Evolutionary conservation across 2,888 invertebrate genomes (phyloP).

Genomic region (Tachystola acroxantha): DNA sequence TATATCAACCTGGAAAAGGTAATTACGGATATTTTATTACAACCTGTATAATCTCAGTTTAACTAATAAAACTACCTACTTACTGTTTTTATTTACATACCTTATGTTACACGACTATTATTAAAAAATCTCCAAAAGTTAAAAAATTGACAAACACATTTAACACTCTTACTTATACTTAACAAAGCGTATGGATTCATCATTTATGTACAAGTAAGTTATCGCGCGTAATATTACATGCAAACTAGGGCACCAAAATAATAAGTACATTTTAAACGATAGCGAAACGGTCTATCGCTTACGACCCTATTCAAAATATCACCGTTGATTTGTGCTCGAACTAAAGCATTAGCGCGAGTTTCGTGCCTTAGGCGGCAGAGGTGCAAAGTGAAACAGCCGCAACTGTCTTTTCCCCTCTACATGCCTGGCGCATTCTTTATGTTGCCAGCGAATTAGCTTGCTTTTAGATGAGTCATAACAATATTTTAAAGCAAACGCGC

Average conservation of each 20-base stretch:
- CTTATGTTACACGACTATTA: slow-evolving; percentile 40
- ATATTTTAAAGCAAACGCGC: too few species aligned
- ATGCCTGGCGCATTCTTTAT: too few species aligned
- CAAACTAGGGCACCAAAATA: slow-evolving; percentile 63
- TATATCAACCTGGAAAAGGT: too few species aligned
- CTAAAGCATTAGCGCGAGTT: too few species aligned
- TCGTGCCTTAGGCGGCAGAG: too few species aligned
- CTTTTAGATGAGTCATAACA: too few species aligned
- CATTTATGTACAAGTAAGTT: slow-evolving; percentile 62
- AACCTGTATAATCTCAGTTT: slow-evolving; percentile 62
- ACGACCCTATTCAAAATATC: slow-evolving; percentile 17
- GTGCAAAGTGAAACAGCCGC: too few species aligned
- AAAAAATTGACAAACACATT: slow-evolving; percentile 74
- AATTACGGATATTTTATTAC: too few species aligned
- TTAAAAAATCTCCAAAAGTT: slow-evolving; percentile 64
- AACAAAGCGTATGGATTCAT: slow-evolving; percentile 77
- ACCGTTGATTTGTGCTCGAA: too few species aligned
- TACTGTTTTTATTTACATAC: slow-evolving; percentile 18
- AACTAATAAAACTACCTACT: slow-evolving; percentile 40
- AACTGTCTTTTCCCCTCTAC: too few species aligned
- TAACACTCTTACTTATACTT: slow-evolving; percentile 65
- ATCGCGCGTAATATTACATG: slow-evolving; percentile 60
- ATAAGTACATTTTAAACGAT: slow-evolving; percentile 58
- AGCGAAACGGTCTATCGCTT: slow-evolving; percentile 29
- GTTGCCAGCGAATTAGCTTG: too few species aligned